Percentiles rank a stretch among this genome's conserved stretches.
phyloP scores from a whole-genome alignment of 2,113 vertebrate species.

The Calyptommatus sinebrachiatus region DNA sequence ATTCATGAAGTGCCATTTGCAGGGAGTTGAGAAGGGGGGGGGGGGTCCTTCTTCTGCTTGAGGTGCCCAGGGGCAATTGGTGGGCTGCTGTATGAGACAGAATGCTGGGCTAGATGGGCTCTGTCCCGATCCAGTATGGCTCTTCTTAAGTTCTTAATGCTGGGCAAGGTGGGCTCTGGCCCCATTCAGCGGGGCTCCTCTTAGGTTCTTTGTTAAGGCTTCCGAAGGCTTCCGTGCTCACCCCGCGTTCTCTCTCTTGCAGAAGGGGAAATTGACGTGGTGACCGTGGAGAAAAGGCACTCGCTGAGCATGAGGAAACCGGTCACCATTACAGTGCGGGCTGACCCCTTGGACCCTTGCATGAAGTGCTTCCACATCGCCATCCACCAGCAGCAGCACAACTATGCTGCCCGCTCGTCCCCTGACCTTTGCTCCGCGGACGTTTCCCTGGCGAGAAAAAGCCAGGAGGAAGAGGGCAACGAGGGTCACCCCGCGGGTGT shows the following conservation, averaged over 20 bases:
- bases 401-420: constrained; percentile 89
- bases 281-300: constrained; percentile 88
- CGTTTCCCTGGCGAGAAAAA: constrained; percentile 29
- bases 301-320: constrained; percentile 79
- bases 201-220: no score
- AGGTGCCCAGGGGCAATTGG: no score
- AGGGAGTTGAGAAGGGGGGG: no score
- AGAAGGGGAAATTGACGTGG: constrained; percentile 92
- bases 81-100: no score
- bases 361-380: constrained; percentile 93
- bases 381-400: constrained; percentile 93
- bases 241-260: constrained; percentile 6
- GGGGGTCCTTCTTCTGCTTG: no score
- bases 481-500: background rate
- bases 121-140: no score
- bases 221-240: accelerated
- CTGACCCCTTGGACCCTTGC: constrained; percentile 85
- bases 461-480: constrained; percentile 1
- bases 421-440: constrained; percentile 72
- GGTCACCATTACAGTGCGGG: constrained; percentile 86
- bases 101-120: no score
- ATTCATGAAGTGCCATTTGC: no score
- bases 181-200: no score
- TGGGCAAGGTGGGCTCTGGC: no score
- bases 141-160: no score